A percentile compares a stretch with the other conserved stretches of the same genome.
These are phyloP conservation scores for Phrynocephalus forsythii DNA, from an alignment of 2,797 vertebrate species.

Conservation along the genomic window DNA sequence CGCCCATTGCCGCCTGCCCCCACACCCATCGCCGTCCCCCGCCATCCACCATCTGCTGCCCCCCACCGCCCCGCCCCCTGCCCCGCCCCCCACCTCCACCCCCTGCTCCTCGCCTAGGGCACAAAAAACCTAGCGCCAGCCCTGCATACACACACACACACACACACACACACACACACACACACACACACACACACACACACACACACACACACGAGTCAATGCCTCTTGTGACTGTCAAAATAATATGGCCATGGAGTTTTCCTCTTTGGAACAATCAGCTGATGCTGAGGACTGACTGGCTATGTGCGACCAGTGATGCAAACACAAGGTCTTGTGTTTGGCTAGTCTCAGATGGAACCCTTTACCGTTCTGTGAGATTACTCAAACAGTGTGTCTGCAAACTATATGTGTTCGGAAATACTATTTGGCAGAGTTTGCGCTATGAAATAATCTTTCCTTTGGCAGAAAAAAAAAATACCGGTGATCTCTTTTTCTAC, in stretches of 20 bases:
- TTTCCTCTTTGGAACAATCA: background rate
- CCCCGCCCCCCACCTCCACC: no score
- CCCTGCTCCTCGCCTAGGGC: no score
- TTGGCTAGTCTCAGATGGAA: conserved; percentile 34
- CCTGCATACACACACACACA: no score
- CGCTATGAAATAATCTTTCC: background rate
- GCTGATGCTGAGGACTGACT: background rate
- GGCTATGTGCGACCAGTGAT: conserved; percentile 1
- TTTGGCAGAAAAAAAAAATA: background rate
- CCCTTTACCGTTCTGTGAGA: conserved; percentile 27
- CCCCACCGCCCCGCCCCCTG: no score
- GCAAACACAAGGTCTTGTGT: background rate
- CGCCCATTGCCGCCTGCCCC: no score
- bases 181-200: no score
- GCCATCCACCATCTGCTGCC: no score
- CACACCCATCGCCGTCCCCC: no score
- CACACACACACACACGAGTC: background rate
- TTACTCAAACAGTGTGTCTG: conserved; percentile 4
- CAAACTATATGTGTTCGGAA: conserved; percentile 23
- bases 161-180: background rate
- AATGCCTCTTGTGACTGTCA: background rate
- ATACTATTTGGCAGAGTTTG: conserved; percentile 15
- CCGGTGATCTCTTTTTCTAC: conserved; percentile 17
- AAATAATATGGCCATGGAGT: background rate
- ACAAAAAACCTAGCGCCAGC: no score